Evolutionary conservation across 2,113 vertebrate species (phyloP), one percentile per base, ranked within the genome.

Genomic region (Equus quagga): DNA sequence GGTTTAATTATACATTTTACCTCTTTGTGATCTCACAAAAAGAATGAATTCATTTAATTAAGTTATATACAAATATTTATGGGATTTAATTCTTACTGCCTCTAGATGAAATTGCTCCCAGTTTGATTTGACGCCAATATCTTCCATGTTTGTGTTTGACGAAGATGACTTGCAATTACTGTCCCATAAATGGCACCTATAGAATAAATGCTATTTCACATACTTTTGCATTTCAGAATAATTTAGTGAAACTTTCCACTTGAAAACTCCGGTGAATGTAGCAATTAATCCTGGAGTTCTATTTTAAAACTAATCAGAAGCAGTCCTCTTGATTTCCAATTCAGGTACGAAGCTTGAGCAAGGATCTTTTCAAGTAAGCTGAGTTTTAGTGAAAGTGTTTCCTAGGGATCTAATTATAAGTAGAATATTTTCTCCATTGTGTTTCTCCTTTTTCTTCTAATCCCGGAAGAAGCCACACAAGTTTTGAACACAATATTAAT

Each of bases 351-450:
- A 97, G 44, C 36, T 46, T 88, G 93, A 83, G 17, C 33, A 75
- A 89, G 51, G 26, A 79, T 89, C 36, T 89, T 94, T 96, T 89
- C 26, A 95, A 96, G 62, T 58, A 86, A 65, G 46, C 46, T 78
- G 46, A 26, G 21, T 93, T 98, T 97, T 87, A n/a, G 36, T 51
- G 65, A 84, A 95, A 75, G 51, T 90, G 49, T 92, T 97, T 96
- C 80, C 76, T 21, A 92, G 69, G 46, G 36, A n/a, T 84, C 80
- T 92, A 95, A 94, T 97, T 98, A 94, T 86, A 87, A 92, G 89
- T 62, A 84, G 86, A 92, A 46, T 87, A 41, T 91, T 92, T 73
- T 78, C 56, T 94, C 36, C 11, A 49, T 88, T 78, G 44, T 87
- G n/a, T 87, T 96, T 97, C 60, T 93, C 24, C 26, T 46, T 96